Evolutionary conservation across 2,888 invertebrate genomes (phyloP).

Genomic region (Amphipyra berbera): DNA sequence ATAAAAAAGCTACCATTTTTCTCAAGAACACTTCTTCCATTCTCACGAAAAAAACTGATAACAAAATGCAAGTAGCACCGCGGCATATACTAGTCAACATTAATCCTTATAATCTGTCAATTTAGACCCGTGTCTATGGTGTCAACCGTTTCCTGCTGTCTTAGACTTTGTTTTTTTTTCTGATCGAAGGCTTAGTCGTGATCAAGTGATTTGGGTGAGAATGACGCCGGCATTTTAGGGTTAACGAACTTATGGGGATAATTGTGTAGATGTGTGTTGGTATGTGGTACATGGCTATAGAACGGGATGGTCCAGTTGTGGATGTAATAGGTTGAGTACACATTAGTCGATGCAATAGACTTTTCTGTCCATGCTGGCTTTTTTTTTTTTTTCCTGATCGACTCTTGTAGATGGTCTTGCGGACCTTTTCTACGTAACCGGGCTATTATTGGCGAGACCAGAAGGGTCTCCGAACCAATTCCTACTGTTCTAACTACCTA

Average conservation of each 20-base stretch:
- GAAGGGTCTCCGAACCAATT: no score
- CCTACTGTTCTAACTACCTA: no score
- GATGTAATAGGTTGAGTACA: constrained; percentile 2
- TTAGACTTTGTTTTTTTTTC: constrained; percentile 52
- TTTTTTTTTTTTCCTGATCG: no score
- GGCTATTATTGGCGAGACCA: no score
- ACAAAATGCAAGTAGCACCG: constrained; percentile 47
- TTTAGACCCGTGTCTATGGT: constrained; percentile 50
- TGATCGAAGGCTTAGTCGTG: constrained; percentile 65
- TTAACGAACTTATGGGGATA: constrained; percentile 48
- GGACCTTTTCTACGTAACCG: no score
- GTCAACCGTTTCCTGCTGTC: constrained; percentile 63
- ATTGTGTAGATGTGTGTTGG: constrained; percentile 23
- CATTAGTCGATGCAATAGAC: background rate
- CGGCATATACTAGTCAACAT: constrained; percentile 33
- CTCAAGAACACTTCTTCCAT: background rate
- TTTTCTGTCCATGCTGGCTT: no score
- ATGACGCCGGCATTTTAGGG: constrained; percentile 49
- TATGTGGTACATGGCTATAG: constrained; percentile 24
- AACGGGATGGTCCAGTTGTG: constrained; percentile 2
- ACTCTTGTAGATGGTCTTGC: no score
- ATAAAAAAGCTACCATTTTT: background rate
- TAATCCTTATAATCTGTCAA: constrained; percentile 60
- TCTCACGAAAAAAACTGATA: constrained; percentile 31
- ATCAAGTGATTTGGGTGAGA: constrained; percentile 64